These are phyloP conservation scores for human DNA, from an alignment of 2,113 vertebrate genomes.

Conservation along the genomic window DNA sequence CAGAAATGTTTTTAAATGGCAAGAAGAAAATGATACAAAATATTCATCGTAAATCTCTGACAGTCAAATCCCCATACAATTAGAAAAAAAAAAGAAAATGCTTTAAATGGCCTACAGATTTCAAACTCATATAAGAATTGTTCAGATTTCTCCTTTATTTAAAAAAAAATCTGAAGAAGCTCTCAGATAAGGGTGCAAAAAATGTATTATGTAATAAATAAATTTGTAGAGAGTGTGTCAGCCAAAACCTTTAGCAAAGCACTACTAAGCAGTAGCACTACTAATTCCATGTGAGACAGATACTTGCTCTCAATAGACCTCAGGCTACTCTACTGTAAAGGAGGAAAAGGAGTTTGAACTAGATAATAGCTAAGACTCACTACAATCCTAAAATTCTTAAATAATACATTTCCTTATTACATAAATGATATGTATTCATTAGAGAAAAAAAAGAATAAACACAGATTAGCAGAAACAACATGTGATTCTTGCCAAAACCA, in stretches of 20 bases:
- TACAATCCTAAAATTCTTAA: not conserved
- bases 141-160: not conserved
- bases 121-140: not conserved
- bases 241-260: not conserved
- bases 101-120: not conserved
- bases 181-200: not conserved
- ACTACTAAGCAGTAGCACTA: not conserved
- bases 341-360: not conserved
- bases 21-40: slow-evolving; percentile 32
- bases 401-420: not conserved
- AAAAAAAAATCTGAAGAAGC: not conserved
- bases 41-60: not conserved
- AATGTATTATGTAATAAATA: not conserved
- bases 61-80: not conserved
- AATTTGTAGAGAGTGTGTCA: not conserved
- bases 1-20: not conserved
- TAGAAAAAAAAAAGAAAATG: not conserved
- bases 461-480: not conserved
- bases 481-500: not conserved
- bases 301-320: not conserved
- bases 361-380: not conserved
- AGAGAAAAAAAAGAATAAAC: not conserved
- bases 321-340: not conserved
- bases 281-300: not conserved
- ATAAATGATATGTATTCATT: not conserved